Base-by-base conservation (phyloP, 1,140 invertebrate genomes). In the Polypedilum pembai region DNA sequence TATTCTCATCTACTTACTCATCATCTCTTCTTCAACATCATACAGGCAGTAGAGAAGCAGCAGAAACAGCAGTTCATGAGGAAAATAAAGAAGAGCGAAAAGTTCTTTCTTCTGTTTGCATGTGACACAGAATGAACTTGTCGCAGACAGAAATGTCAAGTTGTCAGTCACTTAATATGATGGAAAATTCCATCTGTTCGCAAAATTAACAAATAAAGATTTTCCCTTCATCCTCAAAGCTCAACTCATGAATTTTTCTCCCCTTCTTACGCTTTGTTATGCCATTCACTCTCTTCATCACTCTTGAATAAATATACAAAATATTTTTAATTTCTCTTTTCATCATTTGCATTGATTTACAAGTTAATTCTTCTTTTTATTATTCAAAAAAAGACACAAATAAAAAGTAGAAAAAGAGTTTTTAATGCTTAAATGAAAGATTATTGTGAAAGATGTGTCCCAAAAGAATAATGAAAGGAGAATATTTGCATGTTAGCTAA, bases 371-470 rank as follows among this genome's bases (percentile, higher is more conserved):
- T 33, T 33, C 45, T 56, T 56, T 12, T 56, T 56, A 3, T 56
- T 12, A 3, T 17, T n/a, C n/a, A n/a, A n/a, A n/a, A 56, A 12
- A 56, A 3, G 10, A 18, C 18, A 21, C 20, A 69, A 21, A 0
- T 8, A n/a, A 56, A 56, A 15, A 56, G 1, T 12, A 56, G 0
- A 3, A 15, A 56, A 56, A 56, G 15, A 56, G 4, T 56, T n/a
- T 56, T 56, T 56, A 4, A 33, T 33, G 24, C 2, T 33, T 33
- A 56, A 56, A 56, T 56, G n/a, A 69, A 69, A 69, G 65, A 69
- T 69, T 69, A 69, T 69, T 69, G 65, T 69, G 65, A 69, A 69
- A 69, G 65, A 69, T 69, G 65, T 69, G 7, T 69, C 65, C 65
- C 65, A 18, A 18, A 20, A 69, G 65, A 18, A 69, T 69, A 69